A percentile compares a stretch with the other conserved stretches of the same genome.
These are phyloP conservation scores for Corvus hawaiiensis DNA, from an alignment of 2,113 vertebrate genomes.

Conservation along the genomic window DNA sequence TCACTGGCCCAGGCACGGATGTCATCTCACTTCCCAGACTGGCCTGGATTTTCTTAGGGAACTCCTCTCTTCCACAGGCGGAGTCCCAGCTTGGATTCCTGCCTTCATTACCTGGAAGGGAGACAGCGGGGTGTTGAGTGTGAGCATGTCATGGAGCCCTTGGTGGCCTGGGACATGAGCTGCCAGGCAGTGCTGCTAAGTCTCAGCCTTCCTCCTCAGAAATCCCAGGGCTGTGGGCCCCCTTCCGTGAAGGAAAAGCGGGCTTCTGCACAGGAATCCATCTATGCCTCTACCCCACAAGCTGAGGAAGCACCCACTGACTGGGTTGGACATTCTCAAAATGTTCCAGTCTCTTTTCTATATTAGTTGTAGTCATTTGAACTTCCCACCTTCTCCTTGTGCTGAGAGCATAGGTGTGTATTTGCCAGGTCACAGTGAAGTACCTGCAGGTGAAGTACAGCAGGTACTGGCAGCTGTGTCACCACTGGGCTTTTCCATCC, in stretches of 20 bases:
- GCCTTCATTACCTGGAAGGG: neutral
- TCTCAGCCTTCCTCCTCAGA: neutral
- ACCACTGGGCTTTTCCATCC: neutral
- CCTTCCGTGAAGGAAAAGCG: neutral
- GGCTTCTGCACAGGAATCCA: neutral
- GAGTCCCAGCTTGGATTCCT: neutral
- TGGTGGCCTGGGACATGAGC: neutral
- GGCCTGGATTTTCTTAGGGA: neutral
- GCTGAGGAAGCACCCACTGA: neutral
- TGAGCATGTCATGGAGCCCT: rapidly evolving
- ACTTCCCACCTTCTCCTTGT: neutral
- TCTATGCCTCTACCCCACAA: neutral
- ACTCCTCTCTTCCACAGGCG: neutral
- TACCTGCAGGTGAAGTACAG: neutral
- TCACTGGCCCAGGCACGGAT: neutral
- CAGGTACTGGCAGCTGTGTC: neutral
- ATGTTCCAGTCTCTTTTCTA: neutral
- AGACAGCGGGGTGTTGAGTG: neutral
- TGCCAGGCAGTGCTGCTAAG: no score
- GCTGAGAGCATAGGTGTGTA: neutral
- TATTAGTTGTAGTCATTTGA: neutral
- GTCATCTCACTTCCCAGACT: neutral
- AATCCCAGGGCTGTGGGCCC: neutral
- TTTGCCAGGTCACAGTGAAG: neutral
- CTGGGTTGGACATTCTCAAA: neutral